phyloP scores from a whole-genome alignment of 2,797 vertebrate genomes.

The Simalia tracyae region DNA sequence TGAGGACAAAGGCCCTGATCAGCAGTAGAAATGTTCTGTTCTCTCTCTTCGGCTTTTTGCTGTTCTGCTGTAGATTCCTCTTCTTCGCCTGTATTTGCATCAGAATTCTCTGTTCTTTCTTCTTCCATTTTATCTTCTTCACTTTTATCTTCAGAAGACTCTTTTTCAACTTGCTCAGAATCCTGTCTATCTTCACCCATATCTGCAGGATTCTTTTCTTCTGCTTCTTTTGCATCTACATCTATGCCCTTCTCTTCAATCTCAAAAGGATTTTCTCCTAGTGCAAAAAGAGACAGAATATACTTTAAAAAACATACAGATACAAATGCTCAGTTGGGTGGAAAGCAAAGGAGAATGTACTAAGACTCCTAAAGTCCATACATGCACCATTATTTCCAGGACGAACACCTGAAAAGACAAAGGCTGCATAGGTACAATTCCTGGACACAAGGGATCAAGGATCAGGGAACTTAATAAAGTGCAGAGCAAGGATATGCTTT shows the following conservation, averaged over 20 bases:
- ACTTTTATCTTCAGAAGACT: conserved; percentile 66
- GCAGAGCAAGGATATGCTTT: background rate
- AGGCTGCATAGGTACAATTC: background rate
- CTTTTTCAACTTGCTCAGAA: conserved; percentile 68
- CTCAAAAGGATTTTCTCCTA: conserved; percentile 87
- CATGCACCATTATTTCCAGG: background rate
- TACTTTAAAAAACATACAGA: background rate
- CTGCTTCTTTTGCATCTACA: conserved; percentile 72
- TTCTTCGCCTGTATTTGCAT: conserved; percentile 66
- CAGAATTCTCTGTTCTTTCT: conserved; percentile 39
- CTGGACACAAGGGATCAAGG: background rate
- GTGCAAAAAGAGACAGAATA: conserved; percentile 8
- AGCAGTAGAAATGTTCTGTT: conserved; percentile 62
- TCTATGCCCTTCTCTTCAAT: conserved; percentile 81
- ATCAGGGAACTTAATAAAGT: background rate
- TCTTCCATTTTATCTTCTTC: conserved; percentile 67
- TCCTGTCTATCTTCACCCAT: conserved; percentile 60
- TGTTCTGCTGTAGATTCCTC: conserved; percentile 61
- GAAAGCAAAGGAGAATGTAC: background rate
- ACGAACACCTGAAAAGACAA: background rate
- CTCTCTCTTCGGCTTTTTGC: conserved; percentile 55
- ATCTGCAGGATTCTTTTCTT: conserved; percentile 64
- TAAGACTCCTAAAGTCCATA: background rate
- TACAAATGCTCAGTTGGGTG: background rate
- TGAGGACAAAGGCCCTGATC: conserved; percentile 81